Conservation (phyloP, 2,888 invertebrate species). For the Creontiades dilutus region DNA sequence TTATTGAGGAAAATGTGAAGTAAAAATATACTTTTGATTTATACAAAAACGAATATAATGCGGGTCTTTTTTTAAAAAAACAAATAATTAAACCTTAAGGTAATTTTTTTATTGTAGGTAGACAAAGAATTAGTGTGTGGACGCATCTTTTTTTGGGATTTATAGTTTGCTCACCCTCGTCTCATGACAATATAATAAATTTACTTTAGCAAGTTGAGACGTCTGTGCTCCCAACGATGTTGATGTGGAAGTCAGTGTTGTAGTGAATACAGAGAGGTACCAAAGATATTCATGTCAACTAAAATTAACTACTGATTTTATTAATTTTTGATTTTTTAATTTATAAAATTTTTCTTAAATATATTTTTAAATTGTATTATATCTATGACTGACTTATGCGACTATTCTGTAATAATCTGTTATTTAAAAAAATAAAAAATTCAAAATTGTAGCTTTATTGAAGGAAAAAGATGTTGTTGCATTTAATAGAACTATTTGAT, state of each 20-base stretch:
- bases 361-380: neutral
- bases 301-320: neutral
- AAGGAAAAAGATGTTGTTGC: constrained; percentile 7
- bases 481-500: constrained; percentile 48
- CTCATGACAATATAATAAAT: neutral
- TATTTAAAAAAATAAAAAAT: constrained; percentile 1
- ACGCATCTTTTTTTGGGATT: constrained; percentile 5
- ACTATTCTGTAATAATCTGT: constrained; percentile 43
- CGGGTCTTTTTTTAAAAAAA: constrained; percentile 53
- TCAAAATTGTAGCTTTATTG: constrained; percentile 40
- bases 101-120: neutral
- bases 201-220: neutral
- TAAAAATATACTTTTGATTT: neutral
- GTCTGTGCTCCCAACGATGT: neutral
- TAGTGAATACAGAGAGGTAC: constrained; percentile 53
- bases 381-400: constrained; percentile 41
- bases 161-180: neutral
- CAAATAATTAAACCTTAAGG: constrained; percentile 31
- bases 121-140: neutral
- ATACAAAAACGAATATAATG: constrained; percentile 57
- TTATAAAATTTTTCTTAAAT: neutral
- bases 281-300: constrained; percentile 57
- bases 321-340: neutral
- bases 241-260: neutral
- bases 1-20: neutral